Evolutionary conservation across 2,888 invertebrate species (phyloP), one percentile per base, ranked within the genome.

Genomic region (Aphrophora alni): DNA sequence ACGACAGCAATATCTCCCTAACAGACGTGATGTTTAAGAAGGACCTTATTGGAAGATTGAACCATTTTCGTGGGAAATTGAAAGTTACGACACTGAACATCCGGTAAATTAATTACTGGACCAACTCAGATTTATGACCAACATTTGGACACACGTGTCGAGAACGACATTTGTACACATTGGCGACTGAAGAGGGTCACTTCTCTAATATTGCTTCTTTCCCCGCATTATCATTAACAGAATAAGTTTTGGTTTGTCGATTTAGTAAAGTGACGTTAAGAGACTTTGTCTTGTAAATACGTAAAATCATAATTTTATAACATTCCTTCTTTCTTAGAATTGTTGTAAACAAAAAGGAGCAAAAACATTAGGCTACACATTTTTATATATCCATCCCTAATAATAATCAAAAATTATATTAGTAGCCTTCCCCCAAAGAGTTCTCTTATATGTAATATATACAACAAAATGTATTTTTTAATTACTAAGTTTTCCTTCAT

Each of bases 31-130:
- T 59, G 59, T 21, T 59, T 59, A 59, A 44, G 44, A 44, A 59
- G 14, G 59, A 5, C 59, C 59, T 59, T 59, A 59, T 59, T 59
- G 59, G 59, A 59, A n/a, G 59, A 59, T 59, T 59, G 59, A 59
- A 59, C 21, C 59, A 21, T 59, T 59, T 59, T 59, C 59, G 59
- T 59, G 59, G 59, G 59, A 59, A 59, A 59, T 59, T 59, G 59
- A 59, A 59, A 59, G 59, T 59, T 59, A 59, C 59, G 59, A 59
- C 59, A 59, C 59, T 4, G 21, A 59, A 59, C 59, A 21, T 59
- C 59, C 59, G 59, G 59, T 21, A 59, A 59, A 59, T 59, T 59
- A 59, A 59, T 59, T 59, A 59, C 59, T n/a, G 21, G 10, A 14
- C 59, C 59, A 59, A 59, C 59, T 2, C 59, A 59, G 59, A 59